phyloP scores from a whole-genome alignment of 2,888 invertebrate genomes.

The Melanargia galathea region DNA sequence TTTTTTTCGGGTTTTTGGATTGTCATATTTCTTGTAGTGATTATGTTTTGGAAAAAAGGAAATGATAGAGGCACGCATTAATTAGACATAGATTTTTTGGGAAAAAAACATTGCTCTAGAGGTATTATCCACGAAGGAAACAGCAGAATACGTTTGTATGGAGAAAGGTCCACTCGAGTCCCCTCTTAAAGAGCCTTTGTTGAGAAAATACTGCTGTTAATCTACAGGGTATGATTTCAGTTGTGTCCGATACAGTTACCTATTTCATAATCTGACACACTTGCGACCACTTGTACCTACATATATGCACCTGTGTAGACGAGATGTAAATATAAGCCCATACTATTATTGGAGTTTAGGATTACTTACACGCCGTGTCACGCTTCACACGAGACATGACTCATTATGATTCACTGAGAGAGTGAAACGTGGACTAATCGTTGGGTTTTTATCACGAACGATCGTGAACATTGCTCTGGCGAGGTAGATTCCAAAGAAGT shows the following conservation, averaged over 20 bases:
- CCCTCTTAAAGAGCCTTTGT: no score
- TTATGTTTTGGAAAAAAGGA: no score
- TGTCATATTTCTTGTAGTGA: no score
- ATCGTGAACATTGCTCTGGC: not conserved
- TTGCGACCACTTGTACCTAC: not conserved
- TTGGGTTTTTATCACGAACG: slow-evolving; percentile 20
- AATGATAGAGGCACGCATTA: no score
- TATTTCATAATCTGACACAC: not conserved
- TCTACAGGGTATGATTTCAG: not conserved
- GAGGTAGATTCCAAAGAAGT: not conserved
- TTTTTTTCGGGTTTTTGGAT: no score
- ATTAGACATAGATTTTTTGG: no score
- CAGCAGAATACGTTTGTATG: no score
- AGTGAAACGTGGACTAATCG: slow-evolving; percentile 30
- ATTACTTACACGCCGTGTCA: slow-evolving; percentile 12
- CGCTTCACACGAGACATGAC: slow-evolving; percentile 19
- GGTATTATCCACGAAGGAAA: no score
- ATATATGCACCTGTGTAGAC: not conserved
- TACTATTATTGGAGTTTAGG: not conserved
- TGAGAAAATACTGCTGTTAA: no score
- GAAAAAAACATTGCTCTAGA: no score
- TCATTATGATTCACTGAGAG: slow-evolving; percentile 32
- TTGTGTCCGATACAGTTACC: not conserved
- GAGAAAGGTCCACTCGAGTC: no score
- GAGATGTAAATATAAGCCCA: slow-evolving; percentile 4